A percentile compares a stretch with the other conserved stretches of the same genome.
Conservation (phyloP, 2,113 vertebrate species). For the Myiagra hebetior region DNA sequence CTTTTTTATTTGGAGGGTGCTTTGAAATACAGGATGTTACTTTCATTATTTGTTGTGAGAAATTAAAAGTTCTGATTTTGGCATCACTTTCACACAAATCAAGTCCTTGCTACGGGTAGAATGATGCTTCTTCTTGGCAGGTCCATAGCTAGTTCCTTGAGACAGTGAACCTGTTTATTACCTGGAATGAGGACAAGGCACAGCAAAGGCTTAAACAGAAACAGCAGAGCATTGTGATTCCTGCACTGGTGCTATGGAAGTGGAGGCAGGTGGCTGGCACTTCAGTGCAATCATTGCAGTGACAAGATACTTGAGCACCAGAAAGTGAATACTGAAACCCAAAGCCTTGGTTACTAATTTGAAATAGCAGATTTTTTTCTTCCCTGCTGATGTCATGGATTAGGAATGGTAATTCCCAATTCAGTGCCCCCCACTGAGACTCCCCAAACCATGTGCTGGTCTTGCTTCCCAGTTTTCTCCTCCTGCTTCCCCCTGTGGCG, state of each 20-base stretch:
- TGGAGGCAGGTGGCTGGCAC: background rate
- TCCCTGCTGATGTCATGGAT: fast-evolving
- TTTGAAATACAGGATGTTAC: background rate
- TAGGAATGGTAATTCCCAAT: background rate
- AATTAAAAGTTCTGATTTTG: background rate
- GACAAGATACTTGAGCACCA: background rate
- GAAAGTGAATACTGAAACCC: background rate
- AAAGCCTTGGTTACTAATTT: background rate
- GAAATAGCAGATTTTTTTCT: background rate
- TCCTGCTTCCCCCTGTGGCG: background rate
- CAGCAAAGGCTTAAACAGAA: background rate
- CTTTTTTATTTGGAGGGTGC: background rate
- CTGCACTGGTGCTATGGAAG: background rate
- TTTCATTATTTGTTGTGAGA: background rate
- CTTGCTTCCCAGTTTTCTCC: background rate
- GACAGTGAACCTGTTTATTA: background rate
- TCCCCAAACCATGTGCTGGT: fast-evolving
- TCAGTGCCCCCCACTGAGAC: background rate
- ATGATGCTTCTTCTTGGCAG: background rate
- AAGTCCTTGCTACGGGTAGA: background rate
- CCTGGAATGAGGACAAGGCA: background rate
- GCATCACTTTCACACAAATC: background rate
- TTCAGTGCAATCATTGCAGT: background rate
- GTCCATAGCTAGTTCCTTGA: background rate
- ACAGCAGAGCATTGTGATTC: background rate